Conservation (phyloP, 2,797 vertebrate genomes). For the Hybognathus amarus region DNA sequence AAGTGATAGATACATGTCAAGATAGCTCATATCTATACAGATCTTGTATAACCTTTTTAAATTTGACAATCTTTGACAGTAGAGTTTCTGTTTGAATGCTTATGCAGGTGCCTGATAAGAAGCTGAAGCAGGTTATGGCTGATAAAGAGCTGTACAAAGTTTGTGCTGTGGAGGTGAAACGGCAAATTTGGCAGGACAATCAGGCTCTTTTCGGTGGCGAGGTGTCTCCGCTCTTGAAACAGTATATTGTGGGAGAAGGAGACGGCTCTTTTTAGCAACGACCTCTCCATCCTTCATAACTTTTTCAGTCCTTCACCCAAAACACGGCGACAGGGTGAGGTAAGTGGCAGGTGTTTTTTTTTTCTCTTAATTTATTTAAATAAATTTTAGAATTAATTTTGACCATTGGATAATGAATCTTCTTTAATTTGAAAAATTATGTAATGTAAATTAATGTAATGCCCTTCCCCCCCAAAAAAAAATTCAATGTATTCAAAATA, state of each 20-base stretch:
- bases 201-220: slow-evolving; percentile 97
- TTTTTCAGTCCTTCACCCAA: slow-evolving; percentile 96
- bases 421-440: background rate
- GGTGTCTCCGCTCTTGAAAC: slow-evolving; percentile 93
- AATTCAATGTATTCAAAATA: too few species aligned
- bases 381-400: background rate
- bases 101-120: slow-evolving; percentile 93
- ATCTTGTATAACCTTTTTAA: background rate
- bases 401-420: background rate
- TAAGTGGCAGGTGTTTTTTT: slow-evolving; percentile 63
- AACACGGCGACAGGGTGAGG: slow-evolving; percentile 92
- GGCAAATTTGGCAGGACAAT: slow-evolving; percentile 99
- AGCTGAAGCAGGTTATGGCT: slow-evolving; percentile 95
- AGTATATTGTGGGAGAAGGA: slow-evolving; percentile 97
- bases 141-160: slow-evolving; percentile 97
- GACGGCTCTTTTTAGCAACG: slow-evolving; percentile 88
- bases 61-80: background rate
- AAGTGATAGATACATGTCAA: background rate
- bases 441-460: too few species aligned
- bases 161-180: slow-evolving; percentile 94
- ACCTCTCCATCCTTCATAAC: slow-evolving; percentile 94
- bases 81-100: background rate
- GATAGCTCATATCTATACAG: background rate
- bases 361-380: background rate
- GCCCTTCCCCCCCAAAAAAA: too few species aligned